Evolutionary conservation across 2,797 vertebrate genomes (phyloP), one percentile per base, ranked within the genome.

Genomic region (Smutsia temminckii): DNA sequence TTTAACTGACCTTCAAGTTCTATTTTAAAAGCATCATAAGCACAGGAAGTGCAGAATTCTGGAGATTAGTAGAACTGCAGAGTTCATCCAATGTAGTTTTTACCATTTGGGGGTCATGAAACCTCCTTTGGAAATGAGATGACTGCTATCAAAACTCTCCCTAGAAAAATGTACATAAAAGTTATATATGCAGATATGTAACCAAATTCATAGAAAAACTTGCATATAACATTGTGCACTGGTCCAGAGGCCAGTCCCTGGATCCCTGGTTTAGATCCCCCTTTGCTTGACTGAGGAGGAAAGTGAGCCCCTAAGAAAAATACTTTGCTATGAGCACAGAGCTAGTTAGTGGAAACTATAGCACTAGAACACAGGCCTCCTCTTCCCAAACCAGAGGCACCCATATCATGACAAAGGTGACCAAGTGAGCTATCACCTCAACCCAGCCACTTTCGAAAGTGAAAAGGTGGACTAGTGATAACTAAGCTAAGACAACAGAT

Each of bases 1-100:
- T 95, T 92, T 92, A 94, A 89, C 79, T 81, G 92, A 64, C 46
- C 95, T 89, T 59, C 51, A 85, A 78, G 55, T 83, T 94, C 72
- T 93, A 59, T 97, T 97, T 97, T 89, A 72, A 96, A 94, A 94
- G 66, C 59, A 72, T 85, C 53, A 7, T 86, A 93, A 92, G 18
- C 51, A 80, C 72, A 61, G 74, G 74, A 93, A 80, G 53, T 13
- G 55, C 13, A 84, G 71, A 68, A 95, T 74, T 83, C 55, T 96
- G 69, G 57, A 91, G 89, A 91, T 51, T 55, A 78, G 95, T 29
- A 85, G 49, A 23, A 66, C 51, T 42, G 23, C 29, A 69, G 55
- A 51, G 23, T 75, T 79, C 66, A 84, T 87, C 18, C 72, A 77
- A 4, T 69, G 37, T 53, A 17, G 34, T 66, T 83, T 79, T 86